These are phyloP conservation scores for Synaphobranchus kaupii DNA, from an alignment of 2,797 vertebrate genomes.

Conservation along the genomic window DNA sequence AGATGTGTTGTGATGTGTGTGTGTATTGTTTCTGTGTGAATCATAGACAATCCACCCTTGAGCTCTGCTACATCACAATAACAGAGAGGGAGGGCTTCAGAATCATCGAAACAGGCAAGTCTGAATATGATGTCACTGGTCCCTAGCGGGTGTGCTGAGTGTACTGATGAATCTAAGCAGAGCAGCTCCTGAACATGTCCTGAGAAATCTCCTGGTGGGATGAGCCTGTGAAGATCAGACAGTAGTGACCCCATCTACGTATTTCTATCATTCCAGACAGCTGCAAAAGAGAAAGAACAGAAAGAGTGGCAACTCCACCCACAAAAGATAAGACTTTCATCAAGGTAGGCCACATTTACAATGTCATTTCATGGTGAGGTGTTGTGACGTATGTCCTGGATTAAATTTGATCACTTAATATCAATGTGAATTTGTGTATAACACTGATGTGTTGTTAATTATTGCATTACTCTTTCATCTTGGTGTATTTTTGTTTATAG, in stretches of 20 bases:
- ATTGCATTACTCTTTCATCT: background rate
- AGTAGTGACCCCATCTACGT: slow-evolving; percentile 31
- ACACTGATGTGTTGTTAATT: background rate
- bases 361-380: background rate
- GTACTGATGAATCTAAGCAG: slow-evolving; percentile 35
- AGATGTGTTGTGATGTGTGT: background rate
- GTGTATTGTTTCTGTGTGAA: background rate
- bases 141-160: slow-evolving; percentile 43
- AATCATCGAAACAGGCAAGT: slow-evolving; percentile 1
- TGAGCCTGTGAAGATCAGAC: slow-evolving; percentile 39
- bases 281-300: slow-evolving; percentile 19
- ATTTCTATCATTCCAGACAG: slow-evolving; percentile 23
- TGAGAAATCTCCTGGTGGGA: slow-evolving; percentile 18
- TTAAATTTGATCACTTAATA: background rate
- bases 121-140: slow-evolving; percentile 53
- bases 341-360: slow-evolving; percentile 17
- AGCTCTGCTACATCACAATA: background rate
- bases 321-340: background rate
- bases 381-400: background rate
- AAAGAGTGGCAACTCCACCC: background rate
- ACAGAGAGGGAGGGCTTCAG: background rate
- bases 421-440: background rate
- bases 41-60: background rate
- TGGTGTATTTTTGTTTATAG: background rate
- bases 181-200: slow-evolving; percentile 25